Evolutionary conservation across 1,140 invertebrate species (phyloP).

Genomic region (Drosophila paulistorum): DNA sequence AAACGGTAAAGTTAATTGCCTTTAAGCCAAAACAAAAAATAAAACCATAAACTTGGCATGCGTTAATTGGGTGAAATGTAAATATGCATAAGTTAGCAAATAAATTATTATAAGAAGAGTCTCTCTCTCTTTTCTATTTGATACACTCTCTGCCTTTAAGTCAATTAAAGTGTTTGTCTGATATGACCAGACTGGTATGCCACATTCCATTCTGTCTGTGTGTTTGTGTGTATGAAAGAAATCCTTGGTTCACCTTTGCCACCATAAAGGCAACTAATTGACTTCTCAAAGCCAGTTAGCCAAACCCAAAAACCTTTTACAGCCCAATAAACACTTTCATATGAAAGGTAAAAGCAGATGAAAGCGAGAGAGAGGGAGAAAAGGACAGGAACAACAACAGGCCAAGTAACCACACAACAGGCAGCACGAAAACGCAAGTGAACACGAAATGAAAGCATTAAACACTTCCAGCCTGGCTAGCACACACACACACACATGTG

Average conservation of each 20-base stretch:
- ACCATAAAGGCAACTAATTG: slow-evolving; percentile 68
- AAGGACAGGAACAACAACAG: too few species aligned
- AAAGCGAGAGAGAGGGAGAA: background rate
- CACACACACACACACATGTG: slow-evolving; percentile 31
- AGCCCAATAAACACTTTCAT: slow-evolving; percentile 75
- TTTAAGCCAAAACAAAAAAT: background rate
- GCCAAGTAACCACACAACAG: background rate
- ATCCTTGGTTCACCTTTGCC: slow-evolving; percentile 7
- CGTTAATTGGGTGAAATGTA: too few species aligned
- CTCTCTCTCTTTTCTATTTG: too few species aligned
- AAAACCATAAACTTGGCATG: too few species aligned
- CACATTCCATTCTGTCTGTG: background rate
- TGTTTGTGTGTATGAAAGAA: background rate
- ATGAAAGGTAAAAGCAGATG: slow-evolving; percentile 21
- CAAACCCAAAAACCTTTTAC: slow-evolving; percentile 62
- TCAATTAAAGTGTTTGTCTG: background rate
- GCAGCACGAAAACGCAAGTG: slow-evolving; percentile 16
- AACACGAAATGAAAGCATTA: slow-evolving; percentile 42
- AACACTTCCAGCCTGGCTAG: slow-evolving; percentile 40
- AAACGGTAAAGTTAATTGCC: background rate
- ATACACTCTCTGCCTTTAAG: background rate
- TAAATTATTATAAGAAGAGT: too few species aligned
- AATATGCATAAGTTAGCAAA: too few species aligned
- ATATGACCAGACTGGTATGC: too few species aligned
- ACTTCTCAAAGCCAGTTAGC: slow-evolving; percentile 55